Conservation (phyloP, 2,888 invertebrate genomes). For the Trisateles emortualis region DNA sequence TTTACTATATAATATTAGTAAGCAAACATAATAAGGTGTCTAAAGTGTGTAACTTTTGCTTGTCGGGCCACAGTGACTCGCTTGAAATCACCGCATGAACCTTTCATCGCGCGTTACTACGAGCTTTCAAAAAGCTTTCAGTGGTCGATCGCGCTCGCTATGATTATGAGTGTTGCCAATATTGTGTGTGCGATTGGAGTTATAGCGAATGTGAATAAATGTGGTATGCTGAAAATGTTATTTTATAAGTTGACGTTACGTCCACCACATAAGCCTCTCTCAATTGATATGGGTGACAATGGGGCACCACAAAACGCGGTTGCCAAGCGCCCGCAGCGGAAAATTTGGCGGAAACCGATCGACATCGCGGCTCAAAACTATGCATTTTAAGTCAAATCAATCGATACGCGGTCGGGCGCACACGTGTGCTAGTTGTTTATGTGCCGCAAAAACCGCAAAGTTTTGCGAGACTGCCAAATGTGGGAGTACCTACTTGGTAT, state of each 20-base stretch:
- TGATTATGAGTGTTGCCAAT: conserved; percentile 75
- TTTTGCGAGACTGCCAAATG: conserved; percentile 82
- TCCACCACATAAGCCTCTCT: conserved; percentile 57
- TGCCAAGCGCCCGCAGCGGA: conserved; percentile 79
- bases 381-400: conserved; percentile 83
- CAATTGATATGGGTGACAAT: conserved; percentile 67
- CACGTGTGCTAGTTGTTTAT: conserved; percentile 83
- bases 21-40: conserved; percentile 45
- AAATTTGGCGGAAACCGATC: conserved; percentile 80
- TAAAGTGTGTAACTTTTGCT: conserved; percentile 64
- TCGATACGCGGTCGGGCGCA: conserved; percentile 78
- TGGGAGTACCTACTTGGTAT: conserved; percentile 65
- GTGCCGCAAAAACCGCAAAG: conserved; percentile 81
- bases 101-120: conserved; percentile 76
- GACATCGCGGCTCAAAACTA: conserved; percentile 77
- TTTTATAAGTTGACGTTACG: conserved; percentile 48
- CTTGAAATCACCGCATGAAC: conserved; percentile 74
- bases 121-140: conserved; percentile 85
- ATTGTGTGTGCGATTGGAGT: conserved; percentile 63
- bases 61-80: conserved; percentile 63
- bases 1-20: conserved; percentile 33
- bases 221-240: conserved; percentile 44
- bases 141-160: conserved; percentile 74
- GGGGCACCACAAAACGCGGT: conserved; percentile 69
- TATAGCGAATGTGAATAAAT: conserved; percentile 58